These are phyloP conservation scores for Macrocentrus cingulum DNA, from an alignment of 1,140 invertebrate species.

Conservation along the genomic window DNA sequence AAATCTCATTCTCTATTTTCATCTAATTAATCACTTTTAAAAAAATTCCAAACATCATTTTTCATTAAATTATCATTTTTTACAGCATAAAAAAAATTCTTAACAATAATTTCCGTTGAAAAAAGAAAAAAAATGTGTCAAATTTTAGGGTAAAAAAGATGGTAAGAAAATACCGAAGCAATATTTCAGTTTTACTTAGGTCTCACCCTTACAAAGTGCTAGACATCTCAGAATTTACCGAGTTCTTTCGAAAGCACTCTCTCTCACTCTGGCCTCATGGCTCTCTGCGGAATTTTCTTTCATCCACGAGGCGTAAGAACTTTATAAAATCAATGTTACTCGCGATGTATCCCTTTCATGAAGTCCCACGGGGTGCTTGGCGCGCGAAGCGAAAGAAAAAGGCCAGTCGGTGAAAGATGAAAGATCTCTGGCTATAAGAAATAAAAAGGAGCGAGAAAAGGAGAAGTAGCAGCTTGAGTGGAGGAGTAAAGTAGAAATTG, in stretches of 20 bases:
- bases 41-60: too few species aligned
- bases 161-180: too few species aligned
- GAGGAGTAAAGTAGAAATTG: conserved; percentile 18
- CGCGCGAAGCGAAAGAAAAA: not conserved
- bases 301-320: not conserved
- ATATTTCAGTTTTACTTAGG: too few species aligned
- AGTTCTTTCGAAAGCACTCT: not conserved
- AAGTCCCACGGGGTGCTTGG: conserved; percentile 9
- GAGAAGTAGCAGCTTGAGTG: not conserved
- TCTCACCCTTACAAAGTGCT: too few species aligned
- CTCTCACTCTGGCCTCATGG: too few species aligned
- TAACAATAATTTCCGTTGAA: too few species aligned
- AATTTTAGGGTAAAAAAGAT: too few species aligned
- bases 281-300: not conserved
- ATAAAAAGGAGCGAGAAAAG: not conserved
- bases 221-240: not conserved
- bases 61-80: too few species aligned
- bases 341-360: conserved; percentile 16
- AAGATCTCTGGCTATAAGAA: conserved; percentile 9
- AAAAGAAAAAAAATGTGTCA: too few species aligned
- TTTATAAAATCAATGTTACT: conserved; percentile 23
- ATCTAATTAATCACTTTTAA: too few species aligned
- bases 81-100: too few species aligned
- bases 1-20: too few species aligned
- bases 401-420: conserved; percentile 12